These are phyloP conservation scores for Siniperca scherzeri DNA, from an alignment of 2,797 vertebrate species.

Conservation along the genomic window DNA sequence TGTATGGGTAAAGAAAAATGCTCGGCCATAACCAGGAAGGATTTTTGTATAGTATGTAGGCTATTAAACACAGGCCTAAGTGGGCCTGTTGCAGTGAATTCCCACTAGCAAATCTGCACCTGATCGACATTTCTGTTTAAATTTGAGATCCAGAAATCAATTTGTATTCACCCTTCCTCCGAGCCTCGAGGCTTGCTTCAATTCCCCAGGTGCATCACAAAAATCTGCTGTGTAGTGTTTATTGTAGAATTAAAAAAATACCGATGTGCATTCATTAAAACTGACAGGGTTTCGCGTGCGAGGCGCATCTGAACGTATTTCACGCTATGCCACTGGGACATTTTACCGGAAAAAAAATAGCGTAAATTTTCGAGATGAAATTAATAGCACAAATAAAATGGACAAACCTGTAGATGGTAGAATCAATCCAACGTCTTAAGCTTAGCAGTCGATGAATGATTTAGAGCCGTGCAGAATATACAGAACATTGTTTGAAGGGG, in stretches of 20 bases:
- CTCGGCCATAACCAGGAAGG: neutral
- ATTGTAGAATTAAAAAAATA: neutral
- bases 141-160: conserved; percentile 20
- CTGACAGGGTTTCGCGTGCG: conserved; percentile 7
- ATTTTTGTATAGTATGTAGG: neutral
- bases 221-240: neutral
- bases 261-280: conserved; percentile 23
- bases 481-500: conserved; percentile 70
- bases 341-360: neutral
- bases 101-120: conserved; percentile 55
- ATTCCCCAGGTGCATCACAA: neutral
- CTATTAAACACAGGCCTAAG: conserved; percentile 29
- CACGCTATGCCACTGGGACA: conserved; percentile 16
- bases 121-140: conserved; percentile 33
- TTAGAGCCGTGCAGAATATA: conserved; percentile 30
- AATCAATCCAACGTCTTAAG: conserved; percentile 56
- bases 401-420: conserved; percentile 66
- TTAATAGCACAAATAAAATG: neutral
- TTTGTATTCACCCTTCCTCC: conserved; percentile 2
- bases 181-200: neutral
- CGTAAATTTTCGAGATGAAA: neutral
- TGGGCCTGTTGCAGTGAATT: conserved; percentile 57
- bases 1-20: conserved; percentile 34
- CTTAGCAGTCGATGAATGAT: conserved; percentile 33
- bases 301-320: conserved; percentile 44